Base-by-base conservation (phyloP, 2,888 invertebrate species). In the Danaus chrysippus region DNA sequence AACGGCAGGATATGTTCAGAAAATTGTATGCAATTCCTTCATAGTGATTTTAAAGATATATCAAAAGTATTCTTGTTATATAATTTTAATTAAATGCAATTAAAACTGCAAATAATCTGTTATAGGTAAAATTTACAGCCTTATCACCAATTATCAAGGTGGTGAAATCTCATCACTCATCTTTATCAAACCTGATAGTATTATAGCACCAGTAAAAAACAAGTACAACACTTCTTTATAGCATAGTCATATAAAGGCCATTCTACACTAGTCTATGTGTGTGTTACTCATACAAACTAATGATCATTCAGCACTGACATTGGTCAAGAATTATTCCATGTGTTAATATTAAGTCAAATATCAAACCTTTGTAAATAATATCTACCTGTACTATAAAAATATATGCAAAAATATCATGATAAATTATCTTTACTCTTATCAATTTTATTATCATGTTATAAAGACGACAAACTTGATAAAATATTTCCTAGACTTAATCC, bases 91-190 rank as follows among this genome's bases (percentile, higher is more conserved):
- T 49, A 10, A 49, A 17, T 17, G 5, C 13, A 49, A 10, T 49
- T 17, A 49, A 49, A 49, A 49, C 49, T 17, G 49, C 10, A 49
- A 49, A 49, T 49, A 49, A 17, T 11, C n/a, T 12, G 42, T 12
- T 41, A 54, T 10, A 11, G 46, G 59, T 61, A 58, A 59, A 49
- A 60, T 62, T 61, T 62, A 58, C 63, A 61, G 62, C 61, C 63
- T 72, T 77, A 77, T 77, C 76, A 69, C 46, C 52, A 60, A 66
- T 77, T 85, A 84, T 84, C 84, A 77, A 67, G 71, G 67, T 71
- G 67, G 75, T 75, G 65, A 65, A 72, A 72, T 77, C 71, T 76
- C 78, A 86, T 84, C 84, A 84, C 71, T 83, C 82, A 82, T 73
- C 61, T 74, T 82, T 87, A 87, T 86, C 86, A 77, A 67, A 68